Conservation (phyloP, 2,797 vertebrate species). For the Falco peregrinus region DNA sequence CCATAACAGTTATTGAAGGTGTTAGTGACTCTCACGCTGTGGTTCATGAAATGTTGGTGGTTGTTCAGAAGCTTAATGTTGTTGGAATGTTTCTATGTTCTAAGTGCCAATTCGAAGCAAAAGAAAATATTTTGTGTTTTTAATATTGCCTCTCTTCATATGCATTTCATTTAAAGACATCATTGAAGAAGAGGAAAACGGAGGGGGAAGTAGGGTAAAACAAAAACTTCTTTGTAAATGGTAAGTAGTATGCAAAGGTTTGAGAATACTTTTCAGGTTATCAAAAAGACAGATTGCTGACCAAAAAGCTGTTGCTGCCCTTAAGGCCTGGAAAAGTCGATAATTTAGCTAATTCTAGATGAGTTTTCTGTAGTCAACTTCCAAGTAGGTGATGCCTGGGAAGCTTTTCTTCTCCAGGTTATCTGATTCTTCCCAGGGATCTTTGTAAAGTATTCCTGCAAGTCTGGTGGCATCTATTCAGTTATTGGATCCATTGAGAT, state of each 20-base stretch:
- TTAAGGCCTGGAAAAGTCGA: background rate
- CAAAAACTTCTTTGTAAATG: background rate
- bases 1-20: background rate
- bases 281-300: background rate
- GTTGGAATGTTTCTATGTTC: background rate
- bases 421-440: background rate
- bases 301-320: background rate
- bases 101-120: background rate
- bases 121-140: background rate
- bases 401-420: background rate
- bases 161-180: background rate
- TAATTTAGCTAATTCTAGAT: background rate
- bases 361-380: background rate
- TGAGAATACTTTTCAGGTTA: background rate
- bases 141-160: background rate
- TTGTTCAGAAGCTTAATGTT: background rate
- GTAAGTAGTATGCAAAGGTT: background rate
- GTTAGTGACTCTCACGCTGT: background rate
- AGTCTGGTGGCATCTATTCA: constrained; percentile 36
- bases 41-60: background rate
- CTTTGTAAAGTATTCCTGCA: constrained; percentile 33
- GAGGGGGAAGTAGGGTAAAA: background rate
- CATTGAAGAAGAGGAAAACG: background rate
- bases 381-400: background rate
- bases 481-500: constrained; percentile 50